Conservation (phyloP, 2,113 vertebrate genomes). For the Lynx canadensis region DNA sequence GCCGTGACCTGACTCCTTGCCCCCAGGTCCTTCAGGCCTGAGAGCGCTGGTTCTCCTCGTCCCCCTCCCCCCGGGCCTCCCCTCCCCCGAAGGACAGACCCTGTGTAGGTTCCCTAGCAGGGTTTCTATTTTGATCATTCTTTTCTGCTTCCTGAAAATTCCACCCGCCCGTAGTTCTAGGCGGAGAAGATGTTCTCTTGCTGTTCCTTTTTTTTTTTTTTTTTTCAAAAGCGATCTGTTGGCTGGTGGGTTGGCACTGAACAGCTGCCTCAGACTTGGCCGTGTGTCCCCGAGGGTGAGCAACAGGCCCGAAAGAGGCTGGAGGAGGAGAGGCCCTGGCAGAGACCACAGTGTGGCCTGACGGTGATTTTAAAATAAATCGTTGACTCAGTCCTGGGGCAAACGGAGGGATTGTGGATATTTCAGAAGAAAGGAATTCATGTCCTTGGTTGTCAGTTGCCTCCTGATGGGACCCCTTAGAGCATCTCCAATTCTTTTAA, state of each 20-base stretch:
- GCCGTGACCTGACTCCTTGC: not conserved
- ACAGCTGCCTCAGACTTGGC: not conserved
- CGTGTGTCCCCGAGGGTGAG: not conserved
- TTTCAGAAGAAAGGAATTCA: not conserved
- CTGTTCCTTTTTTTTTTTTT: not conserved
- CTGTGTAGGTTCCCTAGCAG: not conserved
- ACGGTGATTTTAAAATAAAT: not conserved
- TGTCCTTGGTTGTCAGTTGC: not conserved
- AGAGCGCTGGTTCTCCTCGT: fast-evolving
- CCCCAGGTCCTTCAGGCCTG: not conserved
- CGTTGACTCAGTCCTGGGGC: not conserved
- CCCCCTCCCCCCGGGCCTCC: not conserved
- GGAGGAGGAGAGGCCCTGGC: fast-evolving
- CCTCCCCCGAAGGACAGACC: not conserved
- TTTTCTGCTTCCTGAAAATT: conserved; percentile 70
- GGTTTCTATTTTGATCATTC: conserved; percentile 69
- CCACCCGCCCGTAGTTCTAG: not conserved
- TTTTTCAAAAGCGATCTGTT: not conserved
- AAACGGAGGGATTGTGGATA: not conserved
- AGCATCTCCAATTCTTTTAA: not conserved
- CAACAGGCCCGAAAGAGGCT: fast-evolving
- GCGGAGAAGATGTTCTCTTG: not conserved
- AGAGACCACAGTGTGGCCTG: not conserved
- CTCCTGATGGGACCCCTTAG: not conserved
- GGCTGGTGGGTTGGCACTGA: not conserved